A percentile compares a stretch with the other conserved stretches of the same genome.
Evolutionary conservation across 1,140 invertebrate species (phyloP).

Genomic region (Leptopilina boulardi): DNA sequence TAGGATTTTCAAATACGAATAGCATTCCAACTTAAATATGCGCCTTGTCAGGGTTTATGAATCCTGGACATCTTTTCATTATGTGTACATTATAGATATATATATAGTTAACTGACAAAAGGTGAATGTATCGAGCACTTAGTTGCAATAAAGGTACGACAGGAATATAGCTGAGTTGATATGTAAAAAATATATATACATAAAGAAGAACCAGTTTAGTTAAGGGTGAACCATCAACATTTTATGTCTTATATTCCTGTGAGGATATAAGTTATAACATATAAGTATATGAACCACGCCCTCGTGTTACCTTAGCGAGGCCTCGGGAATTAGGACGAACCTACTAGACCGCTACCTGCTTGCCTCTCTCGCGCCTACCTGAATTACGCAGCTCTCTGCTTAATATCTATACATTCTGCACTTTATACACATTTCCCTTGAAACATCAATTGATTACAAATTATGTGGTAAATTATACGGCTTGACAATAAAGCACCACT

Average conservation of each 20-base stretch:
- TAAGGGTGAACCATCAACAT: conserved; percentile 4
- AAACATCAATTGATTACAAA: not conserved
- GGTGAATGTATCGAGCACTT: not conserved
- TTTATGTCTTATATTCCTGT: conserved; percentile 14
- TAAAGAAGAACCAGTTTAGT: conserved; percentile 7
- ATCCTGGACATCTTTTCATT: not conserved
- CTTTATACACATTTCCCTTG: not conserved
- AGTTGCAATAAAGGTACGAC: not conserved
- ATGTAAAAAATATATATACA: too few relatives aligned
- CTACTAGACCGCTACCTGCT: not conserved
- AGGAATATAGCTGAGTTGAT: not conserved
- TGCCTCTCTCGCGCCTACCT: conserved; percentile 24
- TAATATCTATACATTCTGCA: not conserved
- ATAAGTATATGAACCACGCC: conserved; percentile 15
- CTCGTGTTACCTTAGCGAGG: conserved; percentile 20
- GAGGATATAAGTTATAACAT: conserved; percentile 14
- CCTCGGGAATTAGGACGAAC: conserved; percentile 24
- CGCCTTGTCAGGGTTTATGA: not conserved
- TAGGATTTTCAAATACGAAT: not conserved
- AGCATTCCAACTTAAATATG: not conserved
- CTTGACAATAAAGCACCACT: not conserved
- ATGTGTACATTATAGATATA: not conserved
- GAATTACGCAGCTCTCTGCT: conserved; percentile 1
- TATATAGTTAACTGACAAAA: conserved; percentile 7
- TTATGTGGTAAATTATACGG: not conserved